Conservation (phyloP, 2,888 invertebrate species). For the Celastrina argiolus region DNA sequence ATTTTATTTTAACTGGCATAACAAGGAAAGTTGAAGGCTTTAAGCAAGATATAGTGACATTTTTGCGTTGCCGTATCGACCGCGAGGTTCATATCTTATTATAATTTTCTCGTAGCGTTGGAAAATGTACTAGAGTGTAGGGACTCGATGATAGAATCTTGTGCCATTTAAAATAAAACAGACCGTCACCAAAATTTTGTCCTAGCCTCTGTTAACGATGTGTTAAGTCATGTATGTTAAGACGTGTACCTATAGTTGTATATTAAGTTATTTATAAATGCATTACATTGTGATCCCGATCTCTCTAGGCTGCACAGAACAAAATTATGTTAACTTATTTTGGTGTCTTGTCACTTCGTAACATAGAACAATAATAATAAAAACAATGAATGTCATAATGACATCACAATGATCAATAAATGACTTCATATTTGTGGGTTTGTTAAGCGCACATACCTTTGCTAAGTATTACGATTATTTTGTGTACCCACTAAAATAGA, state of each 20-base stretch:
- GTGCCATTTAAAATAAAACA: neutral
- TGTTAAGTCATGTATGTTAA: neutral
- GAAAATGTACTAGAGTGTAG: too few relatives aligned
- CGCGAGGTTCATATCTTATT: too few relatives aligned
- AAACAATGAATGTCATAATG: neutral
- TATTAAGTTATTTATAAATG: slow-evolving; percentile 9
- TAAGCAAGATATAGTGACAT: neutral
- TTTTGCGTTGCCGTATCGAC: too few relatives aligned
- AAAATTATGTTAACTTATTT: neutral
- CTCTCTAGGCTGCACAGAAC: neutral
- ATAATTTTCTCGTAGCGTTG: too few relatives aligned
- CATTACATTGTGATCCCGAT: neutral
- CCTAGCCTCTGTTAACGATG: neutral
- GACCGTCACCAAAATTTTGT: neutral
- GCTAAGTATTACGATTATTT: too few relatives aligned
- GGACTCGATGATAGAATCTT: neutral
- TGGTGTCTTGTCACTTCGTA: neutral
- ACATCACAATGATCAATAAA: neutral
- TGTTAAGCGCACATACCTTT: too few relatives aligned
- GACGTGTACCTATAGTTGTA: slow-evolving; percentile 8
- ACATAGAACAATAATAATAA: neutral
- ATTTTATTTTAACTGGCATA: slow-evolving; percentile 2
- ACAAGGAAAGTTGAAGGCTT: neutral
- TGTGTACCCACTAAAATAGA: too few relatives aligned
- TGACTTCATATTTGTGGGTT: neutral